Conservation (phyloP, 2,113 vertebrate genomes). For the Megaceryle maxima region DNA sequence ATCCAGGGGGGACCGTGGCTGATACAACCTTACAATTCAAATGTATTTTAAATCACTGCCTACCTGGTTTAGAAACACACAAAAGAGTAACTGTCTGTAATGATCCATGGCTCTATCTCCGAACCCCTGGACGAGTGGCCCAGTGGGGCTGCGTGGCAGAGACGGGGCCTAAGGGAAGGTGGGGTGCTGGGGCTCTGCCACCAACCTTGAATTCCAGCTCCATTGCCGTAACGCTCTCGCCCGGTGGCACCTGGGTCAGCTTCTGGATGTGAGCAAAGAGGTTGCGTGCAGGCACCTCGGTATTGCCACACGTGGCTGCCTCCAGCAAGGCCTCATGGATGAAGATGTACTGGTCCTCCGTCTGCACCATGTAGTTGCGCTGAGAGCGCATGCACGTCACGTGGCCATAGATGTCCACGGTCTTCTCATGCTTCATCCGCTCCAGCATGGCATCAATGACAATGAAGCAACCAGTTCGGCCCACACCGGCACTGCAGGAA, state of each 20-base stretch:
- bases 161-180: accelerated
- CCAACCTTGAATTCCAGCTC: slow-evolving; percentile 97
- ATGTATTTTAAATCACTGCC: slow-evolving; percentile 42
- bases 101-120: not conserved
- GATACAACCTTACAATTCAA: slow-evolving; percentile 43
- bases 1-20: not conserved
- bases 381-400: slow-evolving; percentile 96
- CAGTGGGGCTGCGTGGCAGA: not conserved
- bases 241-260: slow-evolving; percentile 84
- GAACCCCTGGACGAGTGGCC: accelerated
- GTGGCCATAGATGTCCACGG: slow-evolving; percentile 92
- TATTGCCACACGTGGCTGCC: slow-evolving; percentile 87
- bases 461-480: slow-evolving; percentile 93
- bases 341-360: slow-evolving; percentile 96
- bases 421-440: slow-evolving; percentile 92
- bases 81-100: not conserved
- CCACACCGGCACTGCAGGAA: slow-evolving; percentile 87
- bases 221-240: slow-evolving; percentile 89
- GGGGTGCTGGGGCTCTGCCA: not conserved
- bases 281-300: slow-evolving; percentile 90
- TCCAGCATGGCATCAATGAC: slow-evolving; percentile 97
- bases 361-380: slow-evolving; percentile 99
- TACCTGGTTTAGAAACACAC: slow-evolving; percentile 32
- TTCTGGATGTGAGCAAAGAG: slow-evolving; percentile 95
- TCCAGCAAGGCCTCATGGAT: slow-evolving; percentile 95